phyloP scores from a whole-genome alignment of 2,113 vertebrate species.

The Hiodon tergisus region DNA sequence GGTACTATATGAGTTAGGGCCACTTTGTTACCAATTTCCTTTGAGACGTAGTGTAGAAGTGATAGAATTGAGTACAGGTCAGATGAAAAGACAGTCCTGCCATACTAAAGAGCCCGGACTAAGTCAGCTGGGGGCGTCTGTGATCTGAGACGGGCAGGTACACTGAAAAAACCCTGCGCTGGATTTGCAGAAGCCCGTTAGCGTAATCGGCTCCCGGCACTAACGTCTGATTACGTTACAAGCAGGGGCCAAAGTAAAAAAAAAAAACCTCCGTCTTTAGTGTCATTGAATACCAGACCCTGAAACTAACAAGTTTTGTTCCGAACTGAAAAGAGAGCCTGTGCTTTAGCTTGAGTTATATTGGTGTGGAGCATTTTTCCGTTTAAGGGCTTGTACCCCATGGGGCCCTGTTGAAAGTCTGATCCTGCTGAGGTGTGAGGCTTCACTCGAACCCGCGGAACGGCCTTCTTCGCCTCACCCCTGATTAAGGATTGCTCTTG shows the following conservation, averaged over 20 bases:
- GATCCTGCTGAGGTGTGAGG: too few relatives aligned
- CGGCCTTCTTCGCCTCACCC: constrained; percentile 32
- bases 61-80: constrained; percentile 20
- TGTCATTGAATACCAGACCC: background rate
- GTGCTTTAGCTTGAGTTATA: background rate
- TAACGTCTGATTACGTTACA: background rate
- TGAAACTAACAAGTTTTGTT: background rate
- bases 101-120: constrained; percentile 19
- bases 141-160: constrained; percentile 18
- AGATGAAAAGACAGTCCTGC: constrained; percentile 21
- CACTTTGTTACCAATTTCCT: constrained; percentile 21
- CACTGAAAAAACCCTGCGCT: background rate
- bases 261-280: too few relatives aligned
- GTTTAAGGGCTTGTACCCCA: background rate
- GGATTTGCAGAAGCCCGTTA: too few relatives aligned
- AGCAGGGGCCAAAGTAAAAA: too few relatives aligned
- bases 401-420: too few relatives aligned
- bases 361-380: background rate
- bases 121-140: constrained; percentile 8
- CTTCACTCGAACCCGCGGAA: too few relatives aligned
- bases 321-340: background rate
- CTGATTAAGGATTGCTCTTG: constrained; percentile 66
- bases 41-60: constrained; percentile 17
- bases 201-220: too few relatives aligned
- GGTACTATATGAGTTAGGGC: constrained; percentile 11